Percentiles rank a stretch among this genome's conserved stretches.
These are phyloP conservation scores for Osmoderma eremita DNA, from an alignment of 2,888 invertebrate species.

Conservation along the genomic window DNA sequence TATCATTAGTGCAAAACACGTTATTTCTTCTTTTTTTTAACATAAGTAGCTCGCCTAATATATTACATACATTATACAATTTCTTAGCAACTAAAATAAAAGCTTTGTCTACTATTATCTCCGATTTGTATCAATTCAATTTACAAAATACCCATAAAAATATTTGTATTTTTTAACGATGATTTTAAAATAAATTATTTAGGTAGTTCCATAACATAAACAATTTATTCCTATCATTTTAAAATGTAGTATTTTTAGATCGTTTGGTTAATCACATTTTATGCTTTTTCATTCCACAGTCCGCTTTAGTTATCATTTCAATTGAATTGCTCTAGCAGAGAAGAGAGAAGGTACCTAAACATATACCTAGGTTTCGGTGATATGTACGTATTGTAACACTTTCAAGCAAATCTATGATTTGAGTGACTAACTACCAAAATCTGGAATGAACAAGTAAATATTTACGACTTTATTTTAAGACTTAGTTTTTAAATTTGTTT, in stretches of 20 bases:
- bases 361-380: too few species aligned
- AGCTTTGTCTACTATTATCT: not conserved
- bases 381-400: too few species aligned
- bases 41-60: too few species aligned
- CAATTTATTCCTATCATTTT: conserved; percentile 1
- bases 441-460: too few species aligned
- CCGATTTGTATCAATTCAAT: not conserved
- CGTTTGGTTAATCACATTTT: conserved; percentile 26
- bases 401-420: not conserved
- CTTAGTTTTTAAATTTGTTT: too few species aligned
- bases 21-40: too few species aligned
- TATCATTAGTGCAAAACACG: not conserved
- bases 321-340: too few species aligned
- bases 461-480: too few species aligned
- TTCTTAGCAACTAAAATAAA: conserved; percentile 1
- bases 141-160: conserved; percentile 27
- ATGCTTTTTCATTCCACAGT: not conserved
- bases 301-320: too few species aligned
- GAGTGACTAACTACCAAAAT: not conserved
- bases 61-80: not conserved
- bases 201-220: not conserved
- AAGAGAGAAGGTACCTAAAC: too few species aligned
- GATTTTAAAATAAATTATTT: conserved; percentile 20
- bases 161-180: conserved; percentile 25
- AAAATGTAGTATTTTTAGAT: conserved; percentile 9